Percentiles rank a stretch among this genome's conserved stretches.
Evolutionary conservation across 1,140 invertebrate species (phyloP).

Genomic region (Formica exsecta): DNA sequence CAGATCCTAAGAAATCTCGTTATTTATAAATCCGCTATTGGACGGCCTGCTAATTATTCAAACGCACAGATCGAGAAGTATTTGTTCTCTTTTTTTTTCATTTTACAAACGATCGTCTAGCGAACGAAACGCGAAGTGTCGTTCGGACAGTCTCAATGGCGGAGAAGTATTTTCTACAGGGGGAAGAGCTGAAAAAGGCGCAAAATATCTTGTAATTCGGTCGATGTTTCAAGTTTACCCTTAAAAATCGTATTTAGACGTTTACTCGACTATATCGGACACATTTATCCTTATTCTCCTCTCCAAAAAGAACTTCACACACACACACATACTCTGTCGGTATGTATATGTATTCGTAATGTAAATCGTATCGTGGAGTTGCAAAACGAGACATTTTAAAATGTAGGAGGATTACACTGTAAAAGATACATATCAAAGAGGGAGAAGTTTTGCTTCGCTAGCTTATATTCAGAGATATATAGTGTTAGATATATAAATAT

Average conservation of each 20-base stretch:
- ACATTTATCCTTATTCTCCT: constrained; percentile 19
- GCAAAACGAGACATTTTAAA: constrained; percentile 13
- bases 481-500: constrained; percentile 62
- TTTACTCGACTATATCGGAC: constrained; percentile 28
- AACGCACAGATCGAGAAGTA: constrained; percentile 65
- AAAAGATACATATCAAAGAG: constrained; percentile 51
- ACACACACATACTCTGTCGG: constrained; percentile 48
- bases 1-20: constrained; percentile 1
- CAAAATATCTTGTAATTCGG: constrained; percentile 21
- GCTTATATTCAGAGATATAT: constrained; percentile 62
- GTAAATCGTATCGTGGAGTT: constrained; percentile 30
- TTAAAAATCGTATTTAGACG: constrained; percentile 15
- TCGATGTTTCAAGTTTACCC: constrained; percentile 51
- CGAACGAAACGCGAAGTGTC: constrained; percentile 31
- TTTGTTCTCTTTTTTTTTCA: constrained; percentile 45
- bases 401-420: constrained; percentile 7
- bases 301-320: constrained; percentile 34
- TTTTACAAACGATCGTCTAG: constrained; percentile 21
- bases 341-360: constrained; percentile 58
- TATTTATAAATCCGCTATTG: constrained; percentile 24
- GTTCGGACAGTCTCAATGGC: constrained; percentile 27
- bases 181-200: constrained; percentile 27
- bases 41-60: constrained; percentile 53
- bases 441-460: constrained; percentile 59
- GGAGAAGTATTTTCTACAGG: constrained; percentile 62